Base-by-base conservation (phyloP, 2,888 invertebrate species). In the Drosophila subsilvestris region DNA sequence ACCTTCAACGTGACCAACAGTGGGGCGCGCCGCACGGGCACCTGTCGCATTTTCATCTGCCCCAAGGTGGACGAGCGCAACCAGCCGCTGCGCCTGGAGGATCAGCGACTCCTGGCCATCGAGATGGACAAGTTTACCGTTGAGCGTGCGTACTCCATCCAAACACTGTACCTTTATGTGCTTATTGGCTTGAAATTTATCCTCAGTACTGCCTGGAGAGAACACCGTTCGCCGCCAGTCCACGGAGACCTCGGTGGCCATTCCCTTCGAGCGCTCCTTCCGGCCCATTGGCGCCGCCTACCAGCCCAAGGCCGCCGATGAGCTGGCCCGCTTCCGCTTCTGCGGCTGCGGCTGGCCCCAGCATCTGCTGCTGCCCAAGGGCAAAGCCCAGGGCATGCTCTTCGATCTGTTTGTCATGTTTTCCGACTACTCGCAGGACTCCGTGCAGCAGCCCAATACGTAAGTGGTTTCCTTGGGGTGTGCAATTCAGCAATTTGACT, bases 331-430 rank as follows among this genome's bases (percentile, higher is more conserved):
- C 57, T 96, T 96, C 92, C 95, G 96, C 92, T 96, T 96, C 94
- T 97, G 97, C 92, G 97, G 97, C 69, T 97, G 97, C 86, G 97
- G 97, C 56, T 97, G 97, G 96, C 97, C 97, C 0, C 95, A 96
- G 70, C 96, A 97, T 91, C 94, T 97, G 94, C 93, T 97, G 7
- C 78, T 96, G 42, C 96, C 97, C 0, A 95, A 94, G 91, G 97
- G 97, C 4, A 95, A 91, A 5, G 86, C 93, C 0, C 93, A 93
- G 65, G 97, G 97, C 0, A 94, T 94, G 91, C 92, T 93, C 0
- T 94, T 95, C 86, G 94, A 96, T 76, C 92, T 97, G 45, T 97
- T 96, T 90, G 95, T 94, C 47, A 96, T 97, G 96, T 93, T 97
- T 66, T 95, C 96, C 62, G 94, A 97, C 91, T 95, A 94, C 91